Base-by-base conservation (phyloP, 1,140 invertebrate species). In the Eupristina koningsbergeri region DNA sequence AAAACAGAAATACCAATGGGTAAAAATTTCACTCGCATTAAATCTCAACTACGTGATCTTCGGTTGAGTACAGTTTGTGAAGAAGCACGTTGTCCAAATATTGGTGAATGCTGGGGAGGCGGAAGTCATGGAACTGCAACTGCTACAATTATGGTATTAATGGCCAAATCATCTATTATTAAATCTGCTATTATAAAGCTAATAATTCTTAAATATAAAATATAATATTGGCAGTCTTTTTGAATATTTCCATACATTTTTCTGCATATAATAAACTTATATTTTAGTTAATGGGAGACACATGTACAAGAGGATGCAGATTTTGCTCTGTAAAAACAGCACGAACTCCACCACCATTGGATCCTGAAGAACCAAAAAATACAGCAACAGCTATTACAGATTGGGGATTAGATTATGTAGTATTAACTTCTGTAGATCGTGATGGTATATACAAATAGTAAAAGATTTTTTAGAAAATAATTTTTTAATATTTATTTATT, bases 311-410 rank as follows among this genome's bases (percentile, higher is more conserved):
- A 88, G 96, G 96, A 11, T 99, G 98, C 93, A 94, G 98, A 89
- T 99, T 99, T 92, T 99, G 99, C 93, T 99, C 99, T 2, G 97
- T 99, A 17, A 99, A 99, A 94, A 99, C 99, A 22, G 95, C 98
- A 5, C 93, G 96, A 82, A 93, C 94, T n/a, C 99, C 99, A 5
- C 97, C 98, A 19, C 95, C 97, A 0, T 94, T 98, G 17, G 98
- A 99, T 94, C 95, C 96, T 0, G 93, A 96, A 79, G 99, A 99
- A 92, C 99, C 99, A 15, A 88, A 94, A 9, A 98, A 99, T 91
- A 99, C 98, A 8, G 99, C 98, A 3, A 94, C 93, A 83, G 98
- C 99, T 6, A 96, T 99, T 86, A 94, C 95, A 73, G 95, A 96
- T 67, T 99, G 99, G 99, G 97, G 97, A 19, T 93, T 99, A 17